phyloP scores from a whole-genome alignment of 2,888 invertebrate species.

The Pollenia angustigena region DNA sequence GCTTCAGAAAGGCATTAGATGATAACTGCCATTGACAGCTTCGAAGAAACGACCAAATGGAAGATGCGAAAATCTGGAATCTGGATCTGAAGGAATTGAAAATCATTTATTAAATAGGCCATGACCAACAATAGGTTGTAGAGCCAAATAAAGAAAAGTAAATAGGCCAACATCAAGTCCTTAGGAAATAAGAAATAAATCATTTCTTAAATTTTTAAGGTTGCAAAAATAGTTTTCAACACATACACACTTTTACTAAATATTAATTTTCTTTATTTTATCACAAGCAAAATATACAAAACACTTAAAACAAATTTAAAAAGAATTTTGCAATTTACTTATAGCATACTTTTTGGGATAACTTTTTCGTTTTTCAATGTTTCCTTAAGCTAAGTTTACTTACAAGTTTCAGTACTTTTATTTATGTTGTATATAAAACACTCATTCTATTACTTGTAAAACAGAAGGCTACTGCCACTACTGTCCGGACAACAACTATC shows the following conservation, averaged over 20 bases:
- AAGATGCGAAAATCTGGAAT: too few relatives aligned
- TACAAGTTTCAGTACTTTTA: background rate
- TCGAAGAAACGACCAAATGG: too few relatives aligned
- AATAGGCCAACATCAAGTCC: too few relatives aligned
- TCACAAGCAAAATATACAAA: background rate
- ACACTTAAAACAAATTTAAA: background rate
- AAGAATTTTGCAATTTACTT: conserved; percentile 47
- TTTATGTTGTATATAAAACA: conserved; percentile 6
- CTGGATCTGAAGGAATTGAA: too few relatives aligned
- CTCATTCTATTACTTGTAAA: conserved; percentile 60
- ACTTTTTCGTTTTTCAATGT: conserved; percentile 15
- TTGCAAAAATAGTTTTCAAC: background rate
- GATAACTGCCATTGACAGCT: too few relatives aligned
- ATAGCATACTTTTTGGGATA: conserved; percentile 36
- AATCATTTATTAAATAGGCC: too few relatives aligned
- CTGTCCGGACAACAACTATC: conserved; percentile 54
- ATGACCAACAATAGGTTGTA: too few relatives aligned
- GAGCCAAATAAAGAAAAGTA: too few relatives aligned
- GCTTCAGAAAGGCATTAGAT: too few relatives aligned
- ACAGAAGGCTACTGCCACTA: conserved; percentile 61
- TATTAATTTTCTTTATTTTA: background rate
- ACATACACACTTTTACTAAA: too few relatives aligned
- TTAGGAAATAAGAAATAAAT: background rate
- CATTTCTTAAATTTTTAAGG: background rate
- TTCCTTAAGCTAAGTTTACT: conserved; percentile 1